Evolutionary conservation across 2,113 vertebrate species (phyloP), one percentile per base, ranked within the genome.

Genomic region (Daphoenositta chrysoptera): DNA sequence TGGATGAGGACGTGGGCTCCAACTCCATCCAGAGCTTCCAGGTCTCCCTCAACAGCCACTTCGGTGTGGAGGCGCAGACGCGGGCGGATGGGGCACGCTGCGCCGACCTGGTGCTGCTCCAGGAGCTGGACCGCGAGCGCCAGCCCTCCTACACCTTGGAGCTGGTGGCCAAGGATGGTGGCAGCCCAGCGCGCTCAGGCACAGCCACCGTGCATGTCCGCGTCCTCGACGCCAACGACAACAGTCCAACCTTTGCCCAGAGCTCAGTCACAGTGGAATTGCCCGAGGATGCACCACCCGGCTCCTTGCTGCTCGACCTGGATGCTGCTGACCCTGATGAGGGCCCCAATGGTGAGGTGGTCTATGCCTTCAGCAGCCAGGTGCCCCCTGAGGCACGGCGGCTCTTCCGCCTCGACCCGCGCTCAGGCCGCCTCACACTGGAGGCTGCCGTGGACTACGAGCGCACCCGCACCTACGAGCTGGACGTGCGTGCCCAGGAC

Each of bases 211-310:
- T 99, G 87, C 98, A 98, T 0, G 97, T 99, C 18, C 98, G 98
- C 3, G 99, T 99, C 86, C 98, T 99, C 12, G 99, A 99, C 19
- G 99, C 99, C 85, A 99, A 99, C 2, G 99, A 99, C 98, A 99
- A 99, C 94, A 99, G 98, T 66, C 99, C 99, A 2, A 96, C 98
- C 87, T 99, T 99, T 45, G 98, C 99, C n/a, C 98, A 98, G 93
- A 98, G 97, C 48, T 98, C 98, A 0, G 98, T 99, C 79, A 98
- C 98, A 0, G 98, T 99, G 61, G 99, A 98, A 91, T 87, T 99
- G 95, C 98, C 98, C 0, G 99, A 99, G 96, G 99, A 99, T 11
- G 98, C 99, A 0, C 98, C 98, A 0, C 97, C 98, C 0, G 99
- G 99, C 86, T 98, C 98, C 8, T 96, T 99, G 31, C 97, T 99